Evolutionary conservation across 2,113 vertebrate species (phyloP).

Genomic region (Notechis scutatus): DNA sequence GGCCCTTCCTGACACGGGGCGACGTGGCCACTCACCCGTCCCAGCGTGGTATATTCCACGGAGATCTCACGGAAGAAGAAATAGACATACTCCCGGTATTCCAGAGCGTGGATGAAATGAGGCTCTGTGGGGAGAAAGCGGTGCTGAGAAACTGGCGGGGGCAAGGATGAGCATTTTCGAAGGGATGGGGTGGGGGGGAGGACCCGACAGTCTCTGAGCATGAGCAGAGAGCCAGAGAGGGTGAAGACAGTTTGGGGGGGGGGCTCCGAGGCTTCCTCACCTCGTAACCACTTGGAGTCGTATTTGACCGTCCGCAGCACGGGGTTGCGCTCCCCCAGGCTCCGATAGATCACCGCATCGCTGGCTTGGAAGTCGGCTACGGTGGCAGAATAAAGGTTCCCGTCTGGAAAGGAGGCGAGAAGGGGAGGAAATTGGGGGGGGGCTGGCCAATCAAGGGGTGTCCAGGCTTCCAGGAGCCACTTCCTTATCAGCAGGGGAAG

Average conservation of each 20-base stretch:
- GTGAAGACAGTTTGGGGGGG: background rate
- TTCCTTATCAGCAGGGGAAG: background rate
- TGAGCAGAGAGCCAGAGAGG: background rate
- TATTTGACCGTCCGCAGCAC: constrained; percentile 88
- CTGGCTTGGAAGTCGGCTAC: constrained; percentile 91
- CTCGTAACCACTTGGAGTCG: constrained; percentile 93
- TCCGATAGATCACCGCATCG: constrained; percentile 88
- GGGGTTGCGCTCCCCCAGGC: constrained; percentile 77
- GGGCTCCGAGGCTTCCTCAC: constrained; percentile 59
- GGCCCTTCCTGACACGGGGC: background rate
- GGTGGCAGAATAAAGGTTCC: constrained; percentile 88
- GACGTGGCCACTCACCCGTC: constrained; percentile 75
- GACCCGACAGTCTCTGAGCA: background rate
- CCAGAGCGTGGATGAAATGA: constrained; percentile 87
- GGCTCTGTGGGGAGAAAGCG: constrained; percentile 75
- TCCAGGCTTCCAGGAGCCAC: background rate
- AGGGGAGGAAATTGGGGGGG: background rate
- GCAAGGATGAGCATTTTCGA: background rate
- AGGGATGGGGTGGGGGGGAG: background rate
- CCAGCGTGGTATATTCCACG: constrained; percentile 86
- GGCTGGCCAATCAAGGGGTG: background rate
- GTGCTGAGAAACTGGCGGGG: background rate
- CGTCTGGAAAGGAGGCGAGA: constrained; percentile 66
- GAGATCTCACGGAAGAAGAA: constrained; percentile 97
- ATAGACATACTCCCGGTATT: constrained; percentile 88